Evolutionary conservation across 2,797 vertebrate species (phyloP), one percentile per base, ranked within the genome.

Genomic region (Crotalus adamanteus): DNA sequence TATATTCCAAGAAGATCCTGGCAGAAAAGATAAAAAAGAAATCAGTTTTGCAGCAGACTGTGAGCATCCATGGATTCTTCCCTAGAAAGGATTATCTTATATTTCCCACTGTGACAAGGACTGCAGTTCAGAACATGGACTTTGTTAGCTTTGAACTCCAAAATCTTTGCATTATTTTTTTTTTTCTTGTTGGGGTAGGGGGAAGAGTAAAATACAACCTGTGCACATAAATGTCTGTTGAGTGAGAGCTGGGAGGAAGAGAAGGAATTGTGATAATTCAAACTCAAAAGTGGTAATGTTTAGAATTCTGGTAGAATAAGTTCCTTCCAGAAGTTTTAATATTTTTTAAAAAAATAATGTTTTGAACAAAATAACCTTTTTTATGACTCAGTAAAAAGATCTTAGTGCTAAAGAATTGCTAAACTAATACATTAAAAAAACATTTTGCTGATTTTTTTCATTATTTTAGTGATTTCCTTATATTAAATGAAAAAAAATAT

Each of bases 1-100:
- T 97, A 96, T 94, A 97, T 96, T 97, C 97, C 96, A 97, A 97
- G 95, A 94, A 94, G 87, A 94, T 51, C 42, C 47, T 95, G 92
- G 93, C 87, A 96, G 60, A 78, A 73, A 96, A 96, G 12, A 8
- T 1, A 94, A 97, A 96, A 93, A 92, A 96, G 93, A 92, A 95
- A n/a, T 83, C 92, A 47, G 83, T 56, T 92, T 93, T 60, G 61
- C 73, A 95, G 83, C 37, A 92, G 94, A 93, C 31, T 91, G 26
- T 89, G 42, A 95, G 92, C 78, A 92, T 93, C 12, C 85, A 90
- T 13, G 31, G 11, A 92, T 93, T 93, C 73, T 47, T 90, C 57
- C 53, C 8, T 25, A 55, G 26, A 69, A 59, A 94, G 91, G 95
- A 92, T 73, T 47, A 56, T 93, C 92, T 56, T 61, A 65, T 57